phyloP scores from a whole-genome alignment of 1,140 invertebrate species.

The Aphidius gifuensis region DNA sequence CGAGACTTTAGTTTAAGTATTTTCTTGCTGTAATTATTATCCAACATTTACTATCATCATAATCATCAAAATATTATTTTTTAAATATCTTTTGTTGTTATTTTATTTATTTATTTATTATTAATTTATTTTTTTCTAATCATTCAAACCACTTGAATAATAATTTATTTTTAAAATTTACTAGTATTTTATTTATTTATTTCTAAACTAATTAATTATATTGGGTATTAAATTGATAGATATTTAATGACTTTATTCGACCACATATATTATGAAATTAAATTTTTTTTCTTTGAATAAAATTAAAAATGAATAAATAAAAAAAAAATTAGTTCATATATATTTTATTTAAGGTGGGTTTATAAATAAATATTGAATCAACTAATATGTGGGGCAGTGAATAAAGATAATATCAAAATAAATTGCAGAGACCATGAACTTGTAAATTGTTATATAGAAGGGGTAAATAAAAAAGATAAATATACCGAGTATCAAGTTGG shows the following conservation, averaged over 20 bases:
- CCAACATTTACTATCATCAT: background rate
- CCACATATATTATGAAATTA: too few relatives aligned
- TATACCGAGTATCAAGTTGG: background rate
- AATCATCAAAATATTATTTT: background rate
- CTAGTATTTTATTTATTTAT: background rate
- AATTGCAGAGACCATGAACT: constrained; percentile 7
- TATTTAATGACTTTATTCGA: too few relatives aligned
- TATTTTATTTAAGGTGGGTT: background rate
- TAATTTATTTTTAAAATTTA: background rate
- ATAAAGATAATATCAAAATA: background rate
- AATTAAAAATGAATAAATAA: background rate
- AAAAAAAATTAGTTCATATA: background rate
- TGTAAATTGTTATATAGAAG: background rate
- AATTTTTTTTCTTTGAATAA: too few relatives aligned
- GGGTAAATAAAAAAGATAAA: too few relatives aligned
- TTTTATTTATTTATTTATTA: background rate
- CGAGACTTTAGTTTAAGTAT: background rate
- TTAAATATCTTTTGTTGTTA: background rate
- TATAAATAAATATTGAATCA: background rate
- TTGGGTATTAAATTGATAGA: background rate
- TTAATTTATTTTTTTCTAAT: background rate
- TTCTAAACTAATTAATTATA: background rate
- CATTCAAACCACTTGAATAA: background rate
- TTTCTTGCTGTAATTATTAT: constrained; percentile 17
- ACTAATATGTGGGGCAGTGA: background rate